phyloP scores from a whole-genome alignment of 1,140 invertebrate genomes.

The Saccostrea glomerata region DNA sequence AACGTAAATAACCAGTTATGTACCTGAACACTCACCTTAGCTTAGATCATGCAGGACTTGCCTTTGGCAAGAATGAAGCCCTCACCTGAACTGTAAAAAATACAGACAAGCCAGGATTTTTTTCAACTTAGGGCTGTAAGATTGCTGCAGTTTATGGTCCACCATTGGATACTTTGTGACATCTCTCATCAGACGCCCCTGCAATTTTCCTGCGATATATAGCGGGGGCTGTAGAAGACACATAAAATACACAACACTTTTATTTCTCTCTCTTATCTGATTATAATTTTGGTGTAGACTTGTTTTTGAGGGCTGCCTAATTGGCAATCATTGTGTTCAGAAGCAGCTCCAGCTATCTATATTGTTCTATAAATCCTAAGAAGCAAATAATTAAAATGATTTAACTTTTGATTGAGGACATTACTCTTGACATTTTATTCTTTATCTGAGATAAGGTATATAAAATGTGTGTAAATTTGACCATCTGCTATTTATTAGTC shows the following conservation, averaged over 20 bases:
- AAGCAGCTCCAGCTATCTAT: background rate
- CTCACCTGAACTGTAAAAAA: background rate
- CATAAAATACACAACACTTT: slow-evolving; percentile 24
- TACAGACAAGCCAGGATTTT: background rate
- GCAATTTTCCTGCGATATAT: background rate
- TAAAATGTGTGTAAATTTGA: background rate
- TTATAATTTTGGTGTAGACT: slow-evolving; percentile 27
- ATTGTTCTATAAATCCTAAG: background rate
- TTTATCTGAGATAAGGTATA: background rate
- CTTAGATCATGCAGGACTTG: background rate
- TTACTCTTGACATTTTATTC: background rate
- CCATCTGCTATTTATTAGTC: slow-evolving; percentile 14
- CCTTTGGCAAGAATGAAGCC: background rate
- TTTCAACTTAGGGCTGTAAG: background rate
- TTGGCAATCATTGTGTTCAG: slow-evolving; percentile 25
- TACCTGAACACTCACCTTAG: background rate
- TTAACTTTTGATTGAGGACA: background rate
- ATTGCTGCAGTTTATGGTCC: too few relatives aligned
- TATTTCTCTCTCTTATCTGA: slow-evolving; percentile 20
- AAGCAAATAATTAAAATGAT: background rate
- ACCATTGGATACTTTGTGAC: background rate
- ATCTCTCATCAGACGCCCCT: background rate
- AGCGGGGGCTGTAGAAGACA: background rate
- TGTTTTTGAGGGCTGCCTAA: slow-evolving; percentile 21
- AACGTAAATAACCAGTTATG: background rate